A percentile compares a stretch with the other conserved stretches of the same genome.
Conservation (phyloP, 2,888 invertebrate genomes). For the Xestia ashworthii region DNA sequence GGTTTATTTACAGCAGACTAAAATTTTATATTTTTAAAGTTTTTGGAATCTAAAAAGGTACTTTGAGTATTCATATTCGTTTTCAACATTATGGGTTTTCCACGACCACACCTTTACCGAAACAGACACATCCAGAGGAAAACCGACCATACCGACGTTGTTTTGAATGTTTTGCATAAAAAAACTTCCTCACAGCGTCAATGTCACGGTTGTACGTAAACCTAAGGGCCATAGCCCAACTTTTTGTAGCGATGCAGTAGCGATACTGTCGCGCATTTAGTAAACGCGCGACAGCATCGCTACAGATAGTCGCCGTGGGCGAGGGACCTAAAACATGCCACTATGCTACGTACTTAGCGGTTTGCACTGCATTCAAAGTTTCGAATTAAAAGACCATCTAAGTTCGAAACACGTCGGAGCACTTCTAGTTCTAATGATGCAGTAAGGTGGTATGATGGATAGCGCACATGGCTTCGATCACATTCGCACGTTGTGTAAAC, state of each 20-base stretch:
- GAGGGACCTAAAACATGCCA: too few species aligned
- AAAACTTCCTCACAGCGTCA: background rate
- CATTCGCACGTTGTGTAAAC: conserved; percentile 58
- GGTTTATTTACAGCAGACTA: background rate
- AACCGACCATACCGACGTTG: background rate
- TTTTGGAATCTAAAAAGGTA: background rate
- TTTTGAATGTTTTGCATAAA: background rate
- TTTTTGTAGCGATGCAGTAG: too few species aligned
- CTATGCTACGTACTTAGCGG: background rate
- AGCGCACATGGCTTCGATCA: conserved; percentile 64
- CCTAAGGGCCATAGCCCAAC: too few species aligned
- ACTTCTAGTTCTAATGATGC: conserved; percentile 5
- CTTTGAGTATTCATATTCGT: background rate
- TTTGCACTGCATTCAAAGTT: background rate
- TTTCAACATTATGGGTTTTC: background rate
- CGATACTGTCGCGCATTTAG: too few species aligned
- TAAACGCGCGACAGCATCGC: too few species aligned
- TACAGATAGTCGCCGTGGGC: too few species aligned
- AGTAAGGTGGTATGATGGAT: conserved; percentile 55
- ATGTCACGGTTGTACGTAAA: background rate
- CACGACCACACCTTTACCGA: background rate
- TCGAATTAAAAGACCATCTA: conserved; percentile 13
- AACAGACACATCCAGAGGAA: background rate
- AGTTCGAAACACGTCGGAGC: conserved; percentile 2
- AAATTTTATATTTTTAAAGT: background rate